phyloP scores from a whole-genome alignment of 1,140 invertebrate genomes.

The Pseudobourletiella spinata region DNA sequence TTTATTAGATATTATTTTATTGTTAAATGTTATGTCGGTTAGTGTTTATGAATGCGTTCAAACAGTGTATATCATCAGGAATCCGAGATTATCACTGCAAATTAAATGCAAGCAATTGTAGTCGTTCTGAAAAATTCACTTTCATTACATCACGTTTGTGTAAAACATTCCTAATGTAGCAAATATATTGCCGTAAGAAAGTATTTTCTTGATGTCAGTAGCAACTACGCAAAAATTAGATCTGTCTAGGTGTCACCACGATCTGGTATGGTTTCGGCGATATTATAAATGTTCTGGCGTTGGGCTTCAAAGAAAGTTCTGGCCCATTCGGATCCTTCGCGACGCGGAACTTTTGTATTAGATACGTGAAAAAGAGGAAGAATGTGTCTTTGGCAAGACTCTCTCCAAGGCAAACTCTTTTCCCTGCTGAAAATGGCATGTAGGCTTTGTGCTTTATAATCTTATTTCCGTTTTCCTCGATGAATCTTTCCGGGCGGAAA shows the following conservation, averaged over 20 bases:
- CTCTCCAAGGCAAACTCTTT: constrained; percentile 22
- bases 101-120: no score
- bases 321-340: constrained; percentile 21
- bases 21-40: no score
- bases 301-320: constrained; percentile 16
- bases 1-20: no score
- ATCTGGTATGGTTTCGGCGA: constrained; percentile 30
- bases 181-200: no score
- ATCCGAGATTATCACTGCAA: no score
- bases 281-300: constrained; percentile 24
- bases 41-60: no score
- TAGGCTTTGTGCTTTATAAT: constrained; percentile 32
- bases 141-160: no score
- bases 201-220: no score
- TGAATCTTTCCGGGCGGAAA: constrained; percentile 40
- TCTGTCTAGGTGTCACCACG: constrained; percentile 15
- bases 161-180: no score
- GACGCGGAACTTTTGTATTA: constrained; percentile 31
- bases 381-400: constrained; percentile 29
- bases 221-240: no score
- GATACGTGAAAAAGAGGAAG: constrained; percentile 32
- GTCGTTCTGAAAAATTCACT: no score
- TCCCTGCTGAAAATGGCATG: constrained; percentile 32
- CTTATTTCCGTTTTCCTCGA: constrained; percentile 34
- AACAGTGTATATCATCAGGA: no score